These are phyloP conservation scores for Noturus placidus DNA, from an alignment of 2,113 vertebrate genomes.

Conservation along the genomic window DNA sequence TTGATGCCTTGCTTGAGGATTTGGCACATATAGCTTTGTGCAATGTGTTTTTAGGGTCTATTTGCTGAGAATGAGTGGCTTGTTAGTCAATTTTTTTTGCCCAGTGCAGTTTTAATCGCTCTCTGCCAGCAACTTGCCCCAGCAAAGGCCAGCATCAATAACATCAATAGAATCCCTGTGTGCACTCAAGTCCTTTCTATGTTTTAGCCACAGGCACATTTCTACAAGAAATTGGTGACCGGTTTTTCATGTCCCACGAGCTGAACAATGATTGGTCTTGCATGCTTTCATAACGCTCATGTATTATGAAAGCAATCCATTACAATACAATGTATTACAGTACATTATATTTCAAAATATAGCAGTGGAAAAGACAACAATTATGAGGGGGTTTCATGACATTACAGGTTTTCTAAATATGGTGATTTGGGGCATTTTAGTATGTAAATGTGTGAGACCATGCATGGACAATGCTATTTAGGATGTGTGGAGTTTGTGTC, in stretches of 20 bases:
- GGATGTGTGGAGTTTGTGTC: neutral
- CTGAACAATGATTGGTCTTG: neutral
- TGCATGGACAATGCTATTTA: neutral
- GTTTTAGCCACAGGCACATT: neutral
- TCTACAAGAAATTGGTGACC: neutral
- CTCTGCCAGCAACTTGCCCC: too few species aligned
- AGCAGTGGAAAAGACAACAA: neutral
- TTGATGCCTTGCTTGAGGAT: neutral
- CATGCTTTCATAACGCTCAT: neutral
- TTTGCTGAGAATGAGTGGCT: neutral
- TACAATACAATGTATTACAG: too few species aligned
- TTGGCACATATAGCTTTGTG: neutral
- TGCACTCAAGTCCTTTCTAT: neutral
- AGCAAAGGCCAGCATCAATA: too few species aligned
- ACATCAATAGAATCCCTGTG: too few species aligned
- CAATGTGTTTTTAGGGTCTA: neutral
- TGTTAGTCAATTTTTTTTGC: too few species aligned
- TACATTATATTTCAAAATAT: neutral
- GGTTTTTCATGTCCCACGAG: neutral
- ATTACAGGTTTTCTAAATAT: neutral
- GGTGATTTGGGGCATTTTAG: neutral
- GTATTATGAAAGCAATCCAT: too few species aligned
- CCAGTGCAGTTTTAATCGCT: too few species aligned
- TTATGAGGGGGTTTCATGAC: neutral
- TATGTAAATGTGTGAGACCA: neutral